Conservation (phyloP, 2,888 invertebrate genomes). For the Orthosia cruda region DNA sequence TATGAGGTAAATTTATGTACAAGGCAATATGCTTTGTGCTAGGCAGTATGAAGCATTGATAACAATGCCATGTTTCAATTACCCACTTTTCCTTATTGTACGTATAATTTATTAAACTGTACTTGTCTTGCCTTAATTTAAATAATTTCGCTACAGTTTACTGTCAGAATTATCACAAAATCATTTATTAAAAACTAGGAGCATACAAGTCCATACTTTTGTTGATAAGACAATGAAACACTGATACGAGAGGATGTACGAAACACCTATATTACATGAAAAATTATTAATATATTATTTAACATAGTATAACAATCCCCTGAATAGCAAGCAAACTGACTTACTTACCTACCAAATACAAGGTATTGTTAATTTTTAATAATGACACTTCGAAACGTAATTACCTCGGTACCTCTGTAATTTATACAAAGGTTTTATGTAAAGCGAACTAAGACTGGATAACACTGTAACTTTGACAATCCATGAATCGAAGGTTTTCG, state of each 20-base stretch:
- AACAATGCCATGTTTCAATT: conserved; percentile 4
- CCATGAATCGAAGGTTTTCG: conserved; percentile 35
- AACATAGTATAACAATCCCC: background rate
- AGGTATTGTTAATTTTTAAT: conserved; percentile 32
- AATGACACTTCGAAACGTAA: conserved; percentile 54
- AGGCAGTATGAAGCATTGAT: background rate
- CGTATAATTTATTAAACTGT: background rate
- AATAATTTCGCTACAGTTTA: background rate
- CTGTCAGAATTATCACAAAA: conserved; percentile 10
- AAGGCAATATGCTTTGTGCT: background rate
- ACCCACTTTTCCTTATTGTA: conserved; percentile 19
- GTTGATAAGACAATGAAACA: conserved; percentile 28
- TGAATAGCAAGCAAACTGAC: conserved; percentile 8
- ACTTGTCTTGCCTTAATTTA: background rate
- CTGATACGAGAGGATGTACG: background rate
- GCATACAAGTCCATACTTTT: background rate
- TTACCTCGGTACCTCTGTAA: conserved; percentile 55
- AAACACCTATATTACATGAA: conserved; percentile 11
- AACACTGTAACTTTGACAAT: conserved; percentile 31
- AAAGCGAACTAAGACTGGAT: conserved; percentile 35
- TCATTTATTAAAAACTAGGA: background rate
- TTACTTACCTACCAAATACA: conserved; percentile 28
- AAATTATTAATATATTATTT: conserved; percentile 1
- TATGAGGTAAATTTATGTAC: background rate
- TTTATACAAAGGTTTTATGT: conserved; percentile 38